Evolutionary conservation across 2,888 invertebrate genomes (phyloP).

Genomic region (Desoria tigrina): DNA sequence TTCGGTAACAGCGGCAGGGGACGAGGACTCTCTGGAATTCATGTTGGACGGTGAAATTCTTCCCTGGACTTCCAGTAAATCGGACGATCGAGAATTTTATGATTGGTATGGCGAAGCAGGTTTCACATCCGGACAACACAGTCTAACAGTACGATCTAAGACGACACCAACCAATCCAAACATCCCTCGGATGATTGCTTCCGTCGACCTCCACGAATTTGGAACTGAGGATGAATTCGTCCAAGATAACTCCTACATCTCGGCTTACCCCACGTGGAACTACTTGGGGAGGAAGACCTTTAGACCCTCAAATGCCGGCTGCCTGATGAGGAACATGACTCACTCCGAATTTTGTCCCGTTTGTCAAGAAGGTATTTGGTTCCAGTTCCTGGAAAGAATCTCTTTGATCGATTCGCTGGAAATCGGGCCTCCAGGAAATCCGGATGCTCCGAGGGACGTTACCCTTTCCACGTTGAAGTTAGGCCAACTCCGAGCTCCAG

Average conservation of each 20-base stretch:
- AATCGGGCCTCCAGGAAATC: conserved; percentile 22
- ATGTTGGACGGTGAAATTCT: conserved; percentile 34
- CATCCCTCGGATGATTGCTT: conserved; percentile 49
- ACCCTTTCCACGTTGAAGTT: conserved; percentile 40
- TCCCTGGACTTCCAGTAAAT: conserved; percentile 36
- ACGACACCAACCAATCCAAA: conserved; percentile 42
- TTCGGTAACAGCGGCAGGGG: conserved; percentile 25
- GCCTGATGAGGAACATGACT: conserved; percentile 51
- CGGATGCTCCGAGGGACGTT: conserved; percentile 24
- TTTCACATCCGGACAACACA: conserved; percentile 34
- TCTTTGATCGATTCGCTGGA: conserved; percentile 46
- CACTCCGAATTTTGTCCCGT: conserved; percentile 42
- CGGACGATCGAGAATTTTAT: conserved; percentile 43
- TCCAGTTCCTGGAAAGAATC: conserved; percentile 43
- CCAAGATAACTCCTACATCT: conserved; percentile 26
- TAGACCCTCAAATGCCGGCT: conserved; percentile 49
- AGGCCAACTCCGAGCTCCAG: conserved; percentile 39
- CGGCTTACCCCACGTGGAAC: conserved; percentile 49
- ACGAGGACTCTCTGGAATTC: conserved; percentile 28
- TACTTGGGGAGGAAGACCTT: conserved; percentile 22
- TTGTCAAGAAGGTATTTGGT: conserved; percentile 51
- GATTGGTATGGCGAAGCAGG: conserved; percentile 36
- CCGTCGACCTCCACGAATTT: conserved; percentile 43
- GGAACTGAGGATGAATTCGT: conserved; percentile 41
- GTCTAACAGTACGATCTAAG: conserved; percentile 40